phyloP scores from a whole-genome alignment of 2,113 vertebrate genomes.

The Parus major region DNA sequence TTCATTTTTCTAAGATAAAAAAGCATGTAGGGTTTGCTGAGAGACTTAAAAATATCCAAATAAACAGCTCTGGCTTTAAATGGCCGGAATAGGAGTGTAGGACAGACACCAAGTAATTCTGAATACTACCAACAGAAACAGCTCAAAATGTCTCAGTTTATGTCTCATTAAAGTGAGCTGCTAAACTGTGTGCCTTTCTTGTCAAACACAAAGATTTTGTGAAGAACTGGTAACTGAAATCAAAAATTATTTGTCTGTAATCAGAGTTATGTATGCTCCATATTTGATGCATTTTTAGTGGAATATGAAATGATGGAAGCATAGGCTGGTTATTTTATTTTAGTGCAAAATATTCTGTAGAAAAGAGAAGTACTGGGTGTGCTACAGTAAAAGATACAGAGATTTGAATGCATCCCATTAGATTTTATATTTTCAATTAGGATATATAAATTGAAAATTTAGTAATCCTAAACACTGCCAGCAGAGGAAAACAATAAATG shows the following conservation, averaged over 20 bases:
- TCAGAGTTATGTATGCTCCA: not conserved
- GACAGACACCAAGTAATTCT: not conserved
- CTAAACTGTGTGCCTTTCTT: not conserved
- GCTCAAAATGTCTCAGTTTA: not conserved
- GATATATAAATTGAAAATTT: not conserved
- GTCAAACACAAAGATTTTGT: not conserved
- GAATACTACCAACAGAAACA: not conserved
- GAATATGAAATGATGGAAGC: not conserved
- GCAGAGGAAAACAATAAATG: not conserved
- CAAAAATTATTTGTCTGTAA: not conserved
- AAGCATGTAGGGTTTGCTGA: not conserved
- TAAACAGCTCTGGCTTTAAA: not conserved
- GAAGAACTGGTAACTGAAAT: not conserved
- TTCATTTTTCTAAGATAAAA: not conserved
- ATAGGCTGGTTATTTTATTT: not conserved
- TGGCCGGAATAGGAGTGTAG: not conserved
- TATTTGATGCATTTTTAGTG: not conserved
- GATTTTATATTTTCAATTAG: not conserved
- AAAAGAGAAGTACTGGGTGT: not conserved
- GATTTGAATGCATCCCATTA: not conserved
- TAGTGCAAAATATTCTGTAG: not conserved
- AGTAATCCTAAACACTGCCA: not conserved
- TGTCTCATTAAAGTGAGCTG: not conserved
- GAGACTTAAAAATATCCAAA: not conserved
- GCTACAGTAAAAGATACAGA: accelerated